Evolutionary conservation across 2,888 invertebrate genomes (phyloP).

Genomic region (Andrena haemorrhoa): DNA sequence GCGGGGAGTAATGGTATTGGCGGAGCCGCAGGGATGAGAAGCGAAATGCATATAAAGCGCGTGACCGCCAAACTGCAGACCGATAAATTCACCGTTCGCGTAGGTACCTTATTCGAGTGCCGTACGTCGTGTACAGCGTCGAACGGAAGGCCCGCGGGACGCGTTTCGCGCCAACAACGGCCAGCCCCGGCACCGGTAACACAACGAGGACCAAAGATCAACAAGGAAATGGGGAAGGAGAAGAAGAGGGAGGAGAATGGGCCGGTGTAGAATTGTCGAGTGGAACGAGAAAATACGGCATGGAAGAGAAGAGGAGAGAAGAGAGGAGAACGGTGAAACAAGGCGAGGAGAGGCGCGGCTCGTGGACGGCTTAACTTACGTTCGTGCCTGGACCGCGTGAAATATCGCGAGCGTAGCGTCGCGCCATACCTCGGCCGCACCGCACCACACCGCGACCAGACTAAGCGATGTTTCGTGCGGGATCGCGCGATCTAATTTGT

Average conservation of each 20-base stretch:
- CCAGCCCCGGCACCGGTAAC: neutral
- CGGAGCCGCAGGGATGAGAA: neutral
- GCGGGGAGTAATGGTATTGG: neutral
- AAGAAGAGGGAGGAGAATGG: slow-evolving; percentile 11
- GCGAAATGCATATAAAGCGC: neutral
- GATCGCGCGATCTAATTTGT: slow-evolving; percentile 81
- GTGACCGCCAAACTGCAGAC: neutral
- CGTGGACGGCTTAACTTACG: slow-evolving; percentile 74
- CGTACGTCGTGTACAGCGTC: neutral
- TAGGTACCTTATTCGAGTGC: neutral
- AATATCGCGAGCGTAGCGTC: slow-evolving; percentile 77
- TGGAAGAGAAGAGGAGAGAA: slow-evolving; percentile 5
- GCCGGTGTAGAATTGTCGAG: neutral
- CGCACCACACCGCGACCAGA: slow-evolving; percentile 24
- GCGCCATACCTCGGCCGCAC: neutral
- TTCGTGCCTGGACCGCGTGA: slow-evolving; percentile 72
- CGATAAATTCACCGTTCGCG: neutral
- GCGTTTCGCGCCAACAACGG: neutral
- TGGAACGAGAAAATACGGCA: slow-evolving; percentile 21
- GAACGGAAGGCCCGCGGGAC: neutral
- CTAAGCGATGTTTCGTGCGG: slow-evolving; percentile 77
- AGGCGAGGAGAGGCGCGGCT: slow-evolving; percentile 18
- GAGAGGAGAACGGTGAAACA: slow-evolving; percentile 21
- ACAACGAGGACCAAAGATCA: neutral
- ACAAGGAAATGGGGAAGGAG: slow-evolving; percentile 1